A percentile compares a stretch with the other conserved stretches of the same genome.
phyloP scores from a whole-genome alignment of 2,888 invertebrate species.

The Maniola hyperantus region DNA sequence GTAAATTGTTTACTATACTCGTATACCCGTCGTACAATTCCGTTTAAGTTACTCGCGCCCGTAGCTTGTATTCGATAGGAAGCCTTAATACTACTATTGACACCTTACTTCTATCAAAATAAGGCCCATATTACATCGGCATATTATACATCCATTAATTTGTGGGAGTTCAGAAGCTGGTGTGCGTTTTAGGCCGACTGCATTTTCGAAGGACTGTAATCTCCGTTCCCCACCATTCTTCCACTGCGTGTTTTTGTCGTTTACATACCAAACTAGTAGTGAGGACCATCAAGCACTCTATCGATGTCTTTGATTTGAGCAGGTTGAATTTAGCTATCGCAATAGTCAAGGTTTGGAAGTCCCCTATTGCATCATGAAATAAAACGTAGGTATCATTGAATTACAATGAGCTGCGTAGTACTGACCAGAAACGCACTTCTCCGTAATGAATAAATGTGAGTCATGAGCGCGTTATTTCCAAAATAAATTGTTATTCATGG shows the following conservation, averaged over 20 bases:
- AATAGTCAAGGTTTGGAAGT: conserved; percentile 37
- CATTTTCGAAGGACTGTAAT: conserved; percentile 75
- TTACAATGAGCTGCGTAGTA: conserved; percentile 33
- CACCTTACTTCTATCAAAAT: conserved; percentile 50
- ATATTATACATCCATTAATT: conserved; percentile 46
- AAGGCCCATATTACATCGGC: conserved; percentile 53
- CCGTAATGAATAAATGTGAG: conserved; percentile 39
- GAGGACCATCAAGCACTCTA: conserved; percentile 54
- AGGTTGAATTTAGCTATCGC: conserved; percentile 29
- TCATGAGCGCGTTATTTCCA: conserved; percentile 52
- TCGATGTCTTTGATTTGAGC: conserved; percentile 53
- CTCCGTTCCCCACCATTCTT: conserved; percentile 62
- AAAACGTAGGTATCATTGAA: conserved; percentile 38
- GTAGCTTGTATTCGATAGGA: conserved; percentile 57
- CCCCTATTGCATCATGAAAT: conserved; percentile 37
- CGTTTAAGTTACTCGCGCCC: conserved; percentile 66
- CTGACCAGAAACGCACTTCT: conserved; percentile 30
- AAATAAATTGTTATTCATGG: conserved; percentile 61
- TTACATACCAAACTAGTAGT: conserved; percentile 66
- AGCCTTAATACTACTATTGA: conserved; percentile 39
- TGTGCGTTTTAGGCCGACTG: conserved; percentile 70
- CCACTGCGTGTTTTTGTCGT: conserved; percentile 69
- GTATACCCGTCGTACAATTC: conserved; percentile 57
- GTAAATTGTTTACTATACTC: conserved; percentile 73
- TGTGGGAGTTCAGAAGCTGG: conserved; percentile 63